Evolutionary conservation across 2,888 invertebrate species (phyloP).

Genomic region (Arrhopalites spinosus): DNA sequence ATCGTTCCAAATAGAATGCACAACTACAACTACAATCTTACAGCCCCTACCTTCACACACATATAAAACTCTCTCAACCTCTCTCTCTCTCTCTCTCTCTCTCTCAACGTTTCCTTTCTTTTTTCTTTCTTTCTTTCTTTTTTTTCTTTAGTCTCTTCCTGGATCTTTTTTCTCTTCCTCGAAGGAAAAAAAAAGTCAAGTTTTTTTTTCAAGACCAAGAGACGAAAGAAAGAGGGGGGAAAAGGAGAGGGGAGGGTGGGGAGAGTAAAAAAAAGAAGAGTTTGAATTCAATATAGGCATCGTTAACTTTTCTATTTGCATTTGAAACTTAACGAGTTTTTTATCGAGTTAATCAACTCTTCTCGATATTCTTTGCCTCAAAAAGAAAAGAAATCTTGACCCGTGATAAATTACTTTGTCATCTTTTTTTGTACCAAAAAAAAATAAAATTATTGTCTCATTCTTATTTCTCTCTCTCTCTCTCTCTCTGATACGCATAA

Average conservation of each 20-base stretch:
- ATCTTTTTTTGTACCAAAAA: slow-evolving; percentile 40
- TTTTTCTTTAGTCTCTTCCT: not conserved
- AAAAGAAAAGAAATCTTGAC: slow-evolving; percentile 12
- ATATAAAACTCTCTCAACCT: not conserved
- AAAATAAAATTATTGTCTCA: slow-evolving; percentile 41
- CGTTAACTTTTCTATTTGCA: slow-evolving; percentile 40
- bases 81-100: not conserved
- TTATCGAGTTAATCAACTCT: slow-evolving; percentile 45
- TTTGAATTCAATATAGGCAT: not conserved
- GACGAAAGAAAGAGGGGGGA: not conserved
- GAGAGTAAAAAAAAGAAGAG: not conserved
- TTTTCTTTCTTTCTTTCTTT: not conserved
- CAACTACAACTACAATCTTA: no score
- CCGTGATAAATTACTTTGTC: slow-evolving; percentile 38
- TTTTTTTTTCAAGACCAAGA: not conserved
- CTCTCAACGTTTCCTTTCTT: not conserved
- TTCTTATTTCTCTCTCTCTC: slow-evolving; percentile 24
- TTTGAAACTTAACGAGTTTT: slow-evolving; percentile 42
- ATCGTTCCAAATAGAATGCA: not conserved
- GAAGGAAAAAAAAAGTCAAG: slow-evolving; percentile 6
- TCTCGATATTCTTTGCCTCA: not conserved
- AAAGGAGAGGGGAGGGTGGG: not conserved
- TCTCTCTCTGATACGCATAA: not conserved
- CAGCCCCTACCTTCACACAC: not conserved
- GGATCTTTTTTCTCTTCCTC: not conserved